phyloP scores from a whole-genome alignment of 2,113 vertebrate species.

The Mesembrinibis cayennensis region DNA sequence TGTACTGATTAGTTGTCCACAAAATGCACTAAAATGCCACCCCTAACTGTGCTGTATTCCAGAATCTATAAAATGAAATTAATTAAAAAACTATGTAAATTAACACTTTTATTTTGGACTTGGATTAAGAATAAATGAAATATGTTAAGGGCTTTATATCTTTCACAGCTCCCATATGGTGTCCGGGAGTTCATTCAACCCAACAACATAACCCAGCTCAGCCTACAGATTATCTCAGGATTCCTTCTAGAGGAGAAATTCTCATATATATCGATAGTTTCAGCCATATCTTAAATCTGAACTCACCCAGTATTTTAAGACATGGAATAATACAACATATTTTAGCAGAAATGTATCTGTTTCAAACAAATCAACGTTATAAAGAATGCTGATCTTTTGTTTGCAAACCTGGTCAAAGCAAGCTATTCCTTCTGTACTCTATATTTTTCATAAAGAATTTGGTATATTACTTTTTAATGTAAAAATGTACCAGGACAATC shows the following conservation, averaged over 20 bases:
- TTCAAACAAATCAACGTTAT: background rate
- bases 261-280: background rate
- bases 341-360: background rate
- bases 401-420: background rate
- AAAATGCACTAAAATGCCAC: background rate
- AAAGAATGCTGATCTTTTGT: background rate
- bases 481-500: background rate
- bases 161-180: background rate
- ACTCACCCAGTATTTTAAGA: background rate
- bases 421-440: background rate
- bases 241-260: background rate
- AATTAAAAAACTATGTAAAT: background rate
- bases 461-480: background rate
- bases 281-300: background rate
- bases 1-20: background rate
- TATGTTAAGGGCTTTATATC: background rate
- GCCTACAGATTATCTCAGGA: background rate
- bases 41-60: background rate
- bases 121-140: background rate
- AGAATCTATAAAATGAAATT: background rate
- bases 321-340: background rate
- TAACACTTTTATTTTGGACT: background rate
- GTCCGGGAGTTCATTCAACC: background rate
- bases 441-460: background rate
- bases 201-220: background rate